phyloP scores from a whole-genome alignment of 2,113 vertebrate genomes.

The Psilopogon haemacephalus region DNA sequence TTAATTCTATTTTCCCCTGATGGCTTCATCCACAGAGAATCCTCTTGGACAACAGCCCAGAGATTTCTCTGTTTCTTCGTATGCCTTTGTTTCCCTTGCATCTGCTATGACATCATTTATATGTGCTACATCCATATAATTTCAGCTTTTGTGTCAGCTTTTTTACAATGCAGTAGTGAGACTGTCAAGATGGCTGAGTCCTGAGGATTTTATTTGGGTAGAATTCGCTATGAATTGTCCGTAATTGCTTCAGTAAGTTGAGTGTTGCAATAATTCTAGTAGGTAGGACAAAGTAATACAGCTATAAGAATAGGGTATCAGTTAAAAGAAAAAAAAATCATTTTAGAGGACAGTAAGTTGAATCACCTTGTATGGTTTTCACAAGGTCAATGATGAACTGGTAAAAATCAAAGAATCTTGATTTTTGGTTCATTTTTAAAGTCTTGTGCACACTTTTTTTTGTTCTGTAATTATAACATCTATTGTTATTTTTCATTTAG shows the following conservation, averaged over 20 bases:
- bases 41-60: slow-evolving; percentile 19
- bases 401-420: neutral
- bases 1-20: slow-evolving; percentile 21
- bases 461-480: neutral
- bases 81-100: slow-evolving; percentile 14
- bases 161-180: neutral
- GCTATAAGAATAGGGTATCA: neutral
- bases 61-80: slow-evolving; percentile 42
- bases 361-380: neutral
- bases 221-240: neutral
- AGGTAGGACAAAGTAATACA: neutral
- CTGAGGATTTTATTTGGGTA: neutral
- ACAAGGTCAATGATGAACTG: neutral
- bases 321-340: neutral
- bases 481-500: neutral
- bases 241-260: neutral
- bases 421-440: neutral
- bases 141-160: slow-evolving; percentile 8
- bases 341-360: neutral
- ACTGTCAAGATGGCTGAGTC: neutral
- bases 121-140: neutral
- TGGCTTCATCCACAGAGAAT: slow-evolving; percentile 6
- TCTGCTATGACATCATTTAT: slow-evolving; percentile 35
- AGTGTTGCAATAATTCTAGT: neutral
- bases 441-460: neutral